Evolutionary conservation across 2,888 invertebrate genomes (phyloP).

Genomic region (Temnothorax unifasciatus): DNA sequence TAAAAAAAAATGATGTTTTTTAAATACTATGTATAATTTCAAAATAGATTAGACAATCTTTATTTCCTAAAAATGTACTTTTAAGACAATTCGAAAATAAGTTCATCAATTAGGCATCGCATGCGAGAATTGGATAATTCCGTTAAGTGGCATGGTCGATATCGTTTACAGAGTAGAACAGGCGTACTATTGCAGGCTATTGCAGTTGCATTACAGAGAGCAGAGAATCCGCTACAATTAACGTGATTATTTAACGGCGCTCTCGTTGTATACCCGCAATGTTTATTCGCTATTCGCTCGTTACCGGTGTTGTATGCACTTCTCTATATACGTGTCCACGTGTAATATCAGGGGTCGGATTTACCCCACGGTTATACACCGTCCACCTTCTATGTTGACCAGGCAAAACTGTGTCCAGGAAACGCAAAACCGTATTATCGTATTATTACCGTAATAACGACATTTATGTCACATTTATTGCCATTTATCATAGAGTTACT

Average conservation of each 20-base stretch:
- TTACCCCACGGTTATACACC: constrained; percentile 49
- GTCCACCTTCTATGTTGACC: constrained; percentile 31
- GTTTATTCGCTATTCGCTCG: constrained; percentile 56
- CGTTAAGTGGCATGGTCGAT: constrained; percentile 46
- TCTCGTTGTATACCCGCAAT: constrained; percentile 49
- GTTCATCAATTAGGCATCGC: constrained; percentile 36
- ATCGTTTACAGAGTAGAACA: constrained; percentile 48
- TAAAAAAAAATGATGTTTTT: background rate
- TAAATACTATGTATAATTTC: background rate
- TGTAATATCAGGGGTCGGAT: constrained; percentile 49
- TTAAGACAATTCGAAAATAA: constrained; percentile 17
- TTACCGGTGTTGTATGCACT: constrained; percentile 44
- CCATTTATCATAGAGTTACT: constrained; percentile 23
- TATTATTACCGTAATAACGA: constrained; percentile 50
- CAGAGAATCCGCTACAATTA: constrained; percentile 54
- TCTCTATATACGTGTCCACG: constrained; percentile 40
- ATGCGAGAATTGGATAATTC: constrained; percentile 47
- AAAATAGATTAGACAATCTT: background rate
- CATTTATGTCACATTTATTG: constrained; percentile 30
- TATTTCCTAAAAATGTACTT: background rate
- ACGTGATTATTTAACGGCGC: constrained; percentile 52
- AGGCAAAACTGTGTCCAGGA: constrained; percentile 45
- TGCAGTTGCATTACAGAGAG: constrained; percentile 49
- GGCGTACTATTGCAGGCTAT: constrained; percentile 44
- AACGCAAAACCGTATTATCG: constrained; percentile 46